Evolutionary conservation across 1,140 invertebrate species (phyloP).

Genomic region (Latrodectus geometricus): DNA sequence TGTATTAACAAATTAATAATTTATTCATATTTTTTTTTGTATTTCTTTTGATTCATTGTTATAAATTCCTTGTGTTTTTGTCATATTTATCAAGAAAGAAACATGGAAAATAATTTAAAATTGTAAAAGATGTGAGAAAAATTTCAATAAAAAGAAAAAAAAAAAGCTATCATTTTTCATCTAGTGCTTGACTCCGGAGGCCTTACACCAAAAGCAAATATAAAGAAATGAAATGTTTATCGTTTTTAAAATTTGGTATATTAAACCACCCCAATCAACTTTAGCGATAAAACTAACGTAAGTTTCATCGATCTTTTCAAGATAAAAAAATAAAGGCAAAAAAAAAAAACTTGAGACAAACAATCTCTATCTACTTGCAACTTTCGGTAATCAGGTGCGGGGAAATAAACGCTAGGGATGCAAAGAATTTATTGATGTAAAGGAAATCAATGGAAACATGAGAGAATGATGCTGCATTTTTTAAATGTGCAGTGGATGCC

Average conservation of each 20-base stretch:
- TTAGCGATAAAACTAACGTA: constrained; percentile 9
- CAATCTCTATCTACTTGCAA: constrained; percentile 31
- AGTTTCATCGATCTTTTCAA: background rate
- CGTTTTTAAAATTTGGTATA: constrained; percentile 24
- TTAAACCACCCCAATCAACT: constrained; percentile 25
- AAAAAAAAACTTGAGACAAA: background rate
- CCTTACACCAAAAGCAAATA: no score
- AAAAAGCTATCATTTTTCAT: no score
- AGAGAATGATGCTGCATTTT: constrained; percentile 7
- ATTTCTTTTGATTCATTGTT: no score
- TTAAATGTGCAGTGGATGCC: background rate
- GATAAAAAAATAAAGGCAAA: background rate
- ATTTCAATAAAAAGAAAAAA: no score
- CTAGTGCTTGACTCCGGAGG: no score
- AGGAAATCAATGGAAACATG: constrained; percentile 1
- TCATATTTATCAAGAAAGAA: no score
- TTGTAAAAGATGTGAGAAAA: no score
- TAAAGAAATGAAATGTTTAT: background rate
- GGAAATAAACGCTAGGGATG: constrained; percentile 23
- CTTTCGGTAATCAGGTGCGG: constrained; percentile 13
- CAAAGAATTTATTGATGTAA: constrained; percentile 34
- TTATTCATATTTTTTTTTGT: no score
- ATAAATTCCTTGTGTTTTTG: no score
- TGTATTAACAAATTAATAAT: no score
- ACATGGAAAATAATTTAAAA: no score